Conservation (phyloP, 2,797 vertebrate species). For the Neostethus bicornis region DNA sequence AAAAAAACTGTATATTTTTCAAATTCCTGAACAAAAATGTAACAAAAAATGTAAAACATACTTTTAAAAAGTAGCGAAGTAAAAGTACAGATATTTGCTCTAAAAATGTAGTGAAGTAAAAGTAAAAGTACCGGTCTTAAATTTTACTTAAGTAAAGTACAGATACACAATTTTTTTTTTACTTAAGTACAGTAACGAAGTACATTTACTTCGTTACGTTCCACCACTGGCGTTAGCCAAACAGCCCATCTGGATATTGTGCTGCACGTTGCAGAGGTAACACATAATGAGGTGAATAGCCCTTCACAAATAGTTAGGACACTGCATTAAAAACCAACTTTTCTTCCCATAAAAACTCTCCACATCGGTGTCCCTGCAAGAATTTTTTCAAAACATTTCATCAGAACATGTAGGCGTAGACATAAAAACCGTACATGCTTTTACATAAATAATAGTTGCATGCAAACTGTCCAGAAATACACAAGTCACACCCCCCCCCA, state of each 20-base stretch:
- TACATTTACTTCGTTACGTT: no score
- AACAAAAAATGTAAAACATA: no score
- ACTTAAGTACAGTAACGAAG: no score
- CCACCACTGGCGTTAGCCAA: no score
- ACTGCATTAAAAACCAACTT: conserved; percentile 9
- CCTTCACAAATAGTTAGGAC: conserved; percentile 71
- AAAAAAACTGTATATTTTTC: no score
- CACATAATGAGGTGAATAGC: conserved; percentile 60
- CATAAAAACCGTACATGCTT: conserved; percentile 38
- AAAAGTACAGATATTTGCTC: no score
- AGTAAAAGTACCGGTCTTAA: no score
- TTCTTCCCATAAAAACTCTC: conserved; percentile 6
- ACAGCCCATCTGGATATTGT: conserved; percentile 19
- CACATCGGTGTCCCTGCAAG: conserved; percentile 33
- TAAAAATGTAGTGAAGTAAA: no score
- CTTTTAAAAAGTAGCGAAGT: no score
- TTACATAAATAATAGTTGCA: conserved; percentile 45
- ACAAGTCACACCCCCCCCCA: conserved; percentile 9
- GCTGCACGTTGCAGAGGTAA: conserved; percentile 61
- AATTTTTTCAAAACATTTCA: conserved; percentile 16
- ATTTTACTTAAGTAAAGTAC: no score
- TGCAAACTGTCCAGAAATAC: conserved; percentile 47
- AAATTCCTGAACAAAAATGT: no score
- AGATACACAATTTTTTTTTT: no score
- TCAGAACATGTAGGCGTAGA: conserved; percentile 33